Evolutionary conservation across 2,888 invertebrate species (phyloP).

Genomic region (Lasioglossum pauxillum): DNA sequence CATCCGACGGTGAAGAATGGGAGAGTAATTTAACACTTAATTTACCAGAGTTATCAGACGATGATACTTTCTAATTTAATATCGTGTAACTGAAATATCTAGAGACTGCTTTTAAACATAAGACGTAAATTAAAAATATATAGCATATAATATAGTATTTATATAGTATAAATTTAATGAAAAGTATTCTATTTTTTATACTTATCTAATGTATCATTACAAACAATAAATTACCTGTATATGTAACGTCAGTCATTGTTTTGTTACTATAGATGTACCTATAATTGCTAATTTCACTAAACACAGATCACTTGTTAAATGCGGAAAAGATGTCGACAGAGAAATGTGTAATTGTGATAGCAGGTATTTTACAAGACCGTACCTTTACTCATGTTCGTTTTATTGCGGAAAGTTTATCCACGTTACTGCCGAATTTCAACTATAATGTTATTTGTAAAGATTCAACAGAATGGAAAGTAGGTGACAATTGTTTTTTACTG

Average conservation of each 20-base stretch:
- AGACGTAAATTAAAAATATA: slow-evolving; percentile 26
- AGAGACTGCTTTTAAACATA: slow-evolving; percentile 20
- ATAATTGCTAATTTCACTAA: neutral
- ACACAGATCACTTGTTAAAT: slow-evolving; percentile 28
- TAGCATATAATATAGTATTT: slow-evolving; percentile 10
- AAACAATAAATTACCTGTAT: slow-evolving; percentile 16
- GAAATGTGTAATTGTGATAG: slow-evolving; percentile 83
- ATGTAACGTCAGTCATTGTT: neutral
- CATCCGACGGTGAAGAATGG: neutral
- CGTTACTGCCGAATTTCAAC: slow-evolving; percentile 86
- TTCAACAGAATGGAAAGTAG: slow-evolving; percentile 86
- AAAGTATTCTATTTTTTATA: slow-evolving; percentile 20
- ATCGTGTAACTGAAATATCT: slow-evolving; percentile 14
- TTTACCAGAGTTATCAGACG: slow-evolving; percentile 60
- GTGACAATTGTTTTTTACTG: neutral
- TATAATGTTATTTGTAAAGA: slow-evolving; percentile 85
- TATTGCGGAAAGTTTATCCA: slow-evolving; percentile 86
- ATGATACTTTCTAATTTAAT: slow-evolving; percentile 39
- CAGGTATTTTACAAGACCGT: slow-evolving; percentile 86
- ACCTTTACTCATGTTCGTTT: slow-evolving; percentile 86
- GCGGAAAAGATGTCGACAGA: slow-evolving; percentile 54
- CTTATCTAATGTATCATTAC: neutral
- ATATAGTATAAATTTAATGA: slow-evolving; percentile 4
- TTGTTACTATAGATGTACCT: neutral
- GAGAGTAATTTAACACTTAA: slow-evolving; percentile 17